A percentile compares a stretch with the other conserved stretches of the same genome.
Conservation (phyloP, 2,888 invertebrate species). For the Spialia ferax region DNA sequence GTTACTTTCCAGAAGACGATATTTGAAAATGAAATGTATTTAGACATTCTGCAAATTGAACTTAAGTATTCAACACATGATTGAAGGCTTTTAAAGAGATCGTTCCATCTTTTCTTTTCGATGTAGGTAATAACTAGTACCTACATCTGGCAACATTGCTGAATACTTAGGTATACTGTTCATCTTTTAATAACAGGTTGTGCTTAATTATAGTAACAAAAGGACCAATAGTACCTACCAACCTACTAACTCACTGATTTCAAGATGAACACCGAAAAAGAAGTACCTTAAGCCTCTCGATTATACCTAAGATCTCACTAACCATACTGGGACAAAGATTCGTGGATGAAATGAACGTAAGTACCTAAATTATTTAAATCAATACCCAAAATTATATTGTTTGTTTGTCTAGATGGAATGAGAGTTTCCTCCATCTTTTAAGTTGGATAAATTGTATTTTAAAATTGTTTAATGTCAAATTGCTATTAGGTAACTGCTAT, state of each 20-base stretch:
- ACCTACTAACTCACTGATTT: background rate
- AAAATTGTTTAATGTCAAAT: too few species aligned
- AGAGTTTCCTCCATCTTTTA: too few species aligned
- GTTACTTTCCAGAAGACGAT: conserved; percentile 20
- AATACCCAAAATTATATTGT: too few species aligned
- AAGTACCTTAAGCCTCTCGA: background rate
- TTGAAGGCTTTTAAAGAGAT: background rate
- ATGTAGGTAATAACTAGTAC: too few species aligned
- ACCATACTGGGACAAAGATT: background rate
- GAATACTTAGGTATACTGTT: background rate
- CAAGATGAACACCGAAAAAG: background rate
- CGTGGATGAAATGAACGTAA: background rate
- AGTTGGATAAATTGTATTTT: too few species aligned
- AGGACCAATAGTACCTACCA: too few species aligned
- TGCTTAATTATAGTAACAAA: background rate
- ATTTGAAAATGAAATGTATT: conserved; percentile 8
- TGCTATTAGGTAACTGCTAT: too few species aligned
- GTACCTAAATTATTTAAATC: too few species aligned
- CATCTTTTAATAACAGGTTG: background rate
- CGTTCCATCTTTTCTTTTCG: background rate
- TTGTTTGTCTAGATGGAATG: too few species aligned
- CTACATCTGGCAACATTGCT: background rate
- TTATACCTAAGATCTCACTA: background rate
- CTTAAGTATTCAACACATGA: background rate
- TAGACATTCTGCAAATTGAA: conserved; percentile 1